These are phyloP conservation scores for Cyrtodaria siliqua DNA, from an alignment of 2,888 invertebrate species.

Conservation along the genomic window DNA sequence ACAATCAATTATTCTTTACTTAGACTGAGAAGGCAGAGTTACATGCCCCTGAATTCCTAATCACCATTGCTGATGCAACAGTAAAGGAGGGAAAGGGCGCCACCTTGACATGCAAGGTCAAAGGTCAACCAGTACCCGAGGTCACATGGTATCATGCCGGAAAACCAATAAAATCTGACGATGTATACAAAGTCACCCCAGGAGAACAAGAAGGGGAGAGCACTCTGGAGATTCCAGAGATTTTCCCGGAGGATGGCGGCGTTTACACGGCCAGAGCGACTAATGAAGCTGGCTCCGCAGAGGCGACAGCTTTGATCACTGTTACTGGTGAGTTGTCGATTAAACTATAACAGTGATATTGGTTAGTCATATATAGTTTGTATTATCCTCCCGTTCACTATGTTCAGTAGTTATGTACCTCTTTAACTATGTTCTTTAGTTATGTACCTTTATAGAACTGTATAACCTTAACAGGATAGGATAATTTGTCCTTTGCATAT, in stretches of 20 bases:
- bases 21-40: slow-evolving; percentile 66
- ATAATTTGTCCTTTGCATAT: no score
- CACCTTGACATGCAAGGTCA: slow-evolving; percentile 82
- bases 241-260: slow-evolving; percentile 90
- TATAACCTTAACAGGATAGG: no score
- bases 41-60: slow-evolving; percentile 74
- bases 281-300: slow-evolving; percentile 90
- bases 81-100: slow-evolving; percentile 82
- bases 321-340: slow-evolving; percentile 74
- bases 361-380: no score
- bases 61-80: slow-evolving; percentile 73
- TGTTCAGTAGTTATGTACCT: no score
- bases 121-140: slow-evolving; percentile 85
- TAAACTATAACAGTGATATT: no score
- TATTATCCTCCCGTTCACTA: no score
- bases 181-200: slow-evolving; percentile 88
- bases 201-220: slow-evolving; percentile 80
- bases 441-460: no score
- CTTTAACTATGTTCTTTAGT: no score
- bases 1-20: background rate
- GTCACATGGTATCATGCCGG: slow-evolving; percentile 95
- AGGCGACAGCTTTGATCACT: slow-evolving; percentile 82
- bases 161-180: slow-evolving; percentile 87
- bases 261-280: slow-evolving; percentile 92
- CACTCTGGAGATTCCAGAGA: slow-evolving; percentile 78